A percentile compares a stretch with the other conserved stretches of the same genome.
These are phyloP conservation scores for Cantharis nigra DNA, from an alignment of 2,888 invertebrate genomes.

Conservation along the genomic window DNA sequence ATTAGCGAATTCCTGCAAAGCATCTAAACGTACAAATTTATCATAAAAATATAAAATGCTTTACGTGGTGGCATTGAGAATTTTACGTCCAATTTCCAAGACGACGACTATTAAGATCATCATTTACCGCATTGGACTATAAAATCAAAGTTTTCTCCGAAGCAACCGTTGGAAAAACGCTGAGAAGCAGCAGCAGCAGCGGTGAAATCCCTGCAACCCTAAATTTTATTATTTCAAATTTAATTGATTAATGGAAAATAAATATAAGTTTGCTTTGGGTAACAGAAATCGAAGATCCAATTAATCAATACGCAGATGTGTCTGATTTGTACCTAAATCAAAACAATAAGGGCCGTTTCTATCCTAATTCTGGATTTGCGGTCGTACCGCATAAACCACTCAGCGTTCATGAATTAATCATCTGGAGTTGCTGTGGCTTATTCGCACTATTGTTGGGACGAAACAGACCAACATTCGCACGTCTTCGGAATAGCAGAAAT, in stretches of 20 bases:
- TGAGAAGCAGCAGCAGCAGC: background rate
- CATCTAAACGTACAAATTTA: background rate
- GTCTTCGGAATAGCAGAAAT: conserved; percentile 31
- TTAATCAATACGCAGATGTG: conserved; percentile 27
- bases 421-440: conserved; percentile 53
- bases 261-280: background rate
- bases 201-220: background rate
- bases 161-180: background rate
- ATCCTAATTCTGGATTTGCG: conserved; percentile 54
- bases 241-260: background rate
- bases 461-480: conserved; percentile 30
- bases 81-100: conserved; percentile 1
- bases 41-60: background rate
- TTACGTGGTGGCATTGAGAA: conserved; percentile 1
- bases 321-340: conserved; percentile 35
- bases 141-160: conserved; percentile 18
- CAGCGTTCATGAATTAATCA: conserved; percentile 55
- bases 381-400: conserved; percentile 52
- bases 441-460: conserved; percentile 37
- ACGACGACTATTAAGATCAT: conserved; percentile 14
- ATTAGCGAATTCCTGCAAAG: background rate
- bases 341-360: conserved; percentile 49
- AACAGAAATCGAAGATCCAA: conserved; percentile 15
- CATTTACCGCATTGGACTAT: conserved; percentile 17
- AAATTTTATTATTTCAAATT: background rate